Base-by-base conservation (phyloP, 2,797 vertebrate genomes). In the Heterohyrax brucei region DNA sequence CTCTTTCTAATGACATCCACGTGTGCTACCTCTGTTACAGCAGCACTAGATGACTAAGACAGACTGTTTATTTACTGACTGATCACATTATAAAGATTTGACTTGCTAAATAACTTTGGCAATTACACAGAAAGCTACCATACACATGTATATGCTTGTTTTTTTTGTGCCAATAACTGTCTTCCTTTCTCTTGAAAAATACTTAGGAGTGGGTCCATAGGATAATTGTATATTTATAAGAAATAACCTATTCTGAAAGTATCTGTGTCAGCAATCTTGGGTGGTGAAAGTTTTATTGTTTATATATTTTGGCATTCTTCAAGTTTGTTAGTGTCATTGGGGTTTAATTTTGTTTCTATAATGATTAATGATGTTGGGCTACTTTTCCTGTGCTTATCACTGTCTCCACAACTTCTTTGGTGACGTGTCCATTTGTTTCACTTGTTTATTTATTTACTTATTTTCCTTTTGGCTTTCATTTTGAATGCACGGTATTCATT, bases 221-320 rank as follows among this genome's bases (percentile, higher is more conserved):
- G 18, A n/a, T 68, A 62, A 72, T 7, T 53, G 10, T 70, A 77
- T 66, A 61, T 48, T 28, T 84, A 24, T 77, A 68, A 77, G 24
- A 44, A 84, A 64, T 28, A 26, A 30, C 16, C n/a, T 33, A 64
- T 75, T 84, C 50, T 48, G 78, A 84, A 50, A 66, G 66, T 80
- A 16, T 90, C 30, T 87, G 6, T 76, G 28, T 1, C 10, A 61
- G 59, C 59, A 61, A 22, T 61, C 59, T 50, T 87, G 14, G 46
- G 50, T 26, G 53, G 22, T 26, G 21, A 13, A n/a, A 22, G 46
- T 19, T 77, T 50, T 26, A 50, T 50, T 48, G 48, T 53, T 50
- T 46, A 19, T 48, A 87, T 87, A 78, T 88, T 79, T 88, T 77
- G 28, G 33, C 84, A 91, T 39, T 59, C 44, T 28, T 33, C n/a